Percentiles rank a stretch among this genome's conserved stretches.
These are phyloP conservation scores for Hypotaenidia philippensis DNA, from an alignment of 2,797 vertebrate species.

Conservation along the genomic window DNA sequence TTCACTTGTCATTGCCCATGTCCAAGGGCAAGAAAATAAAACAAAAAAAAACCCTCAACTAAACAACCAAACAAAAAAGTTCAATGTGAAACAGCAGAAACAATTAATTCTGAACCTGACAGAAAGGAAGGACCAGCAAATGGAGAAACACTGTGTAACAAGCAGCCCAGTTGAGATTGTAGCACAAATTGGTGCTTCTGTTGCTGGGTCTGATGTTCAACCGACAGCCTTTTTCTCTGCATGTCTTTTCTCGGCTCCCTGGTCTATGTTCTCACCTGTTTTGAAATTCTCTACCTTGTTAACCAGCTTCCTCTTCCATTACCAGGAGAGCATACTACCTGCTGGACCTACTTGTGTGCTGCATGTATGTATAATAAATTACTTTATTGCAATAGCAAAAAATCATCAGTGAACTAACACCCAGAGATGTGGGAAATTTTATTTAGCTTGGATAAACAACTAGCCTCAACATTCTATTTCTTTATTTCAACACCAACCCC, in stretches of 20 bases:
- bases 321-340: background rate
- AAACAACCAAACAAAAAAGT: background rate
- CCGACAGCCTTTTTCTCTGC: rapidly evolving
- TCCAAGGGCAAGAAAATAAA: background rate
- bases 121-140: background rate
- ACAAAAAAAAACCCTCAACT: background rate
- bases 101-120: background rate
- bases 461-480: background rate
- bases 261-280: background rate
- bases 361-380: rapidly evolving
- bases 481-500: background rate
- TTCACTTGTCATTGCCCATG: background rate
- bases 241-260: background rate
- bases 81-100: background rate
- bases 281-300: background rate
- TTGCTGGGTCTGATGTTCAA: background rate
- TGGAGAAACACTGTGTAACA: rapidly evolving
- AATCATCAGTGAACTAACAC: background rate
- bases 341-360: background rate
- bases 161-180: background rate
- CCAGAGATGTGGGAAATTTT: background rate
- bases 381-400: background rate
- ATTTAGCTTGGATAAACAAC: background rate
- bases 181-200: background rate
- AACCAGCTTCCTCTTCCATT: background rate